These are phyloP conservation scores for Macaca mulatta DNA, from an alignment of 2,113 vertebrate genomes.

Conservation along the genomic window DNA sequence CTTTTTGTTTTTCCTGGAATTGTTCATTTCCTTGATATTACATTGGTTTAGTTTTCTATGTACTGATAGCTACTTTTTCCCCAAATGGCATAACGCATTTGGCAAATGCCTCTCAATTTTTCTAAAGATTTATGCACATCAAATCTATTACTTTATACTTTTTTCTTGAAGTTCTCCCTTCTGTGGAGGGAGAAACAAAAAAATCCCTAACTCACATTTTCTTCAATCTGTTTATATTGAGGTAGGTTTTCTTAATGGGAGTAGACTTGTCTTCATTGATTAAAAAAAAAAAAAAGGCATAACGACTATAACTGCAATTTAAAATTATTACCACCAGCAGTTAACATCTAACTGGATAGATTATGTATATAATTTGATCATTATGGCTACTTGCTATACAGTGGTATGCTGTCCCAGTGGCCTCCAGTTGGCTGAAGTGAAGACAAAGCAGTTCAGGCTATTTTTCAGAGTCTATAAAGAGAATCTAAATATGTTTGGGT, in stretches of 20 bases:
- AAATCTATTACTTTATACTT: background rate
- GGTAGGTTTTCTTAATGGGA: constrained; percentile 9
- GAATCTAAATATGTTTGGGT: background rate
- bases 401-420: background rate
- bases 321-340: background rate
- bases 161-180: background rate
- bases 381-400: background rate
- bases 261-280: constrained; percentile 1
- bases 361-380: background rate
- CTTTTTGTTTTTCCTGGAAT: background rate
- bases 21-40: background rate
- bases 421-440: constrained; percentile 1
- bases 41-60: background rate
- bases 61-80: background rate
- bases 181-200: background rate
- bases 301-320: background rate
- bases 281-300: too few species aligned
- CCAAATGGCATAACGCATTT: background rate
- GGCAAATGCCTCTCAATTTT: background rate
- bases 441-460: background rate
- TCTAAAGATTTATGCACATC: background rate
- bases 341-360: background rate
- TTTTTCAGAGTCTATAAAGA: background rate
- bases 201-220: constrained; percentile 4
- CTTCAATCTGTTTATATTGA: background rate